Conservation (phyloP, 2,797 vertebrate genomes). For the Clamator glandarius region DNA sequence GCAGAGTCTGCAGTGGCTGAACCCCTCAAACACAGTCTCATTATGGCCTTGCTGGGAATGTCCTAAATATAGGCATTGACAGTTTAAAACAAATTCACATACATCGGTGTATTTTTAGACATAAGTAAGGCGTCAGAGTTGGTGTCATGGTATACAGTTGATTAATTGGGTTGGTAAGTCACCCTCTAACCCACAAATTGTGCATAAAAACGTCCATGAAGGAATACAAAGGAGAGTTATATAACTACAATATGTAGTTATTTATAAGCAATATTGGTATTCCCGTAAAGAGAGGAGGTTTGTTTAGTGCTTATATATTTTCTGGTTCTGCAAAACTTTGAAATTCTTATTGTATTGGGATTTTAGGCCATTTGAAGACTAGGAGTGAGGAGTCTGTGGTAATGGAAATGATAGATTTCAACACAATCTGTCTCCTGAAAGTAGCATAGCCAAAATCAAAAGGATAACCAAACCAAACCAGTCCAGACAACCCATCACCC, state of each 20-base stretch:
- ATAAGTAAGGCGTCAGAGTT: conserved; percentile 80
- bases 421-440: not conserved
- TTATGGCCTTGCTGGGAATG: conserved; percentile 84
- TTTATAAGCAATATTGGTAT: conserved; percentile 30
- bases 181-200: conserved; percentile 68
- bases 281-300: not conserved
- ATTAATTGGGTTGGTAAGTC: conserved; percentile 88
- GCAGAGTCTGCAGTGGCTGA: conserved; percentile 79
- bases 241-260: conserved; percentile 47
- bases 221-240: conserved; percentile 68
- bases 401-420: not conserved
- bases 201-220: conserved; percentile 66
- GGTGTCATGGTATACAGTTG: conserved; percentile 82
- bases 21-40: conserved; percentile 87
- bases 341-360: not conserved
- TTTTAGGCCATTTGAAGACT: not conserved
- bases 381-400: not conserved
- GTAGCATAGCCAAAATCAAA: not conserved
- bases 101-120: conserved; percentile 84
- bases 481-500: not conserved
- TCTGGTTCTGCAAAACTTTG: not conserved
- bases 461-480: not conserved
- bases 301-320: not conserved
- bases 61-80: conserved; percentile 88
- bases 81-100: conserved; percentile 80